Evolutionary conservation across 2,113 vertebrate species (phyloP), one percentile per base, ranked within the genome.

Genomic region (Neotoma lepida): DNA sequence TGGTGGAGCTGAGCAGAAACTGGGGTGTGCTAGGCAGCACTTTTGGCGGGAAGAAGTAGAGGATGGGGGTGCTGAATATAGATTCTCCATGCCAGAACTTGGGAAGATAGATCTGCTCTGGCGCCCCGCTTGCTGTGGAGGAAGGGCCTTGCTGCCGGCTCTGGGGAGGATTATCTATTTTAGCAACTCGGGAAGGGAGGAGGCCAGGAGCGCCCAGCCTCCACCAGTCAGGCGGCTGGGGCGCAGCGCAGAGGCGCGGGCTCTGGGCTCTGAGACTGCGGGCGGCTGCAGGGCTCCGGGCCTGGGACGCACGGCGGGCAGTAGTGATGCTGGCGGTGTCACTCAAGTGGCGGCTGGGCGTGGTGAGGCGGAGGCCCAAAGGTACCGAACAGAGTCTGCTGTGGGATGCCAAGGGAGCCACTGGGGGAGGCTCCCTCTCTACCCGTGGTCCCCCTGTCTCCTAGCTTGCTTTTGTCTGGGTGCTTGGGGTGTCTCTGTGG

Each of bases 331-430:
- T 99, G 98, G 98, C 99, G 1, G 98, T 99, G 96, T 99, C 98
- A 24, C 98, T 99, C 87, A 99, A 98, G 98, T 99, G 99, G 97
- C 98, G 98, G 71, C 98, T 99, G 98, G 99, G 99, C 98, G 98
- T 99, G 98, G 98, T 99, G 98, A 98, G 98, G 97, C 98, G 98
- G 84, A 97, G 98, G 88, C 98, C 97, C 97, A 99, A 99, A 98
- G 99, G 98, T 99, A 99, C 95, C 15, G 35, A 49, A 76, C 2
- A 20, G 68, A 51, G 12, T 4, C 5, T 54, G n/a, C 15, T 14
- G 61, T 6, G n/a, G 26, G 56, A 30, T 54, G 68, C 5, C 26
- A 39, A 58, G 13, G 5, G 58, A 8, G 71, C 39, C 58, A 49
- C 71, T 18, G 73, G 54, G 18, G 13, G 13, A 56, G 70, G 26